Conservation (phyloP, 2,888 invertebrate genomes). For the Operophtera brumata region DNA sequence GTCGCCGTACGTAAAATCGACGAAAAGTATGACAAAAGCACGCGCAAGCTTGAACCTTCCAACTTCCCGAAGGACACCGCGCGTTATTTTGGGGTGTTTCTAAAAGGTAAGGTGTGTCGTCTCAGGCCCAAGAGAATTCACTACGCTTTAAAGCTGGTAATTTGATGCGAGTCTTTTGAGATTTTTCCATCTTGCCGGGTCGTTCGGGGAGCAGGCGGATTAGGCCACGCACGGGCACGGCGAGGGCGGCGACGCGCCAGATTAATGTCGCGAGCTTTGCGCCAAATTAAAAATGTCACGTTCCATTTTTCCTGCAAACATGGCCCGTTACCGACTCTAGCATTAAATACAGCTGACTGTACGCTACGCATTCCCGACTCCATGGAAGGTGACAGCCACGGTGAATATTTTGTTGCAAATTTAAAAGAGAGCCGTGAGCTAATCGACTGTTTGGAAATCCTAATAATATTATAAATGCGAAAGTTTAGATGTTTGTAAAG, state of each 20-base stretch:
- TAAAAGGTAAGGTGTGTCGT: conserved; percentile 78
- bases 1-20: conserved; percentile 73
- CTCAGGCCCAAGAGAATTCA: conserved; percentile 67
- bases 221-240: conserved; percentile 71
- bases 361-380: conserved; percentile 40
- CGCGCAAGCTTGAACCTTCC: conserved; percentile 70
- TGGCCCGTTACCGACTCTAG: conserved; percentile 58
- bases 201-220: conserved; percentile 72
- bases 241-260: conserved; percentile 74
- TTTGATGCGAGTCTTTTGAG: conserved; percentile 78
- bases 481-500: neutral
- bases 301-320: conserved; percentile 74
- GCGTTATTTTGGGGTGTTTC: conserved; percentile 71
- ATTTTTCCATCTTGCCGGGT: conserved; percentile 76
- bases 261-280: conserved; percentile 77
- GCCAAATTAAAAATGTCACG: conserved; percentile 78
- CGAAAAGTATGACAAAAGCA: conserved; percentile 76
- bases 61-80: conserved; percentile 75
- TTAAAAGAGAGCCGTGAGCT: neutral
- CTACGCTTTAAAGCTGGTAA: conserved; percentile 78
- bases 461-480: too few species aligned
- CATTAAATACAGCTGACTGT: conserved; percentile 61
- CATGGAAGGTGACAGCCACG: conserved; percentile 1
- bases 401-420: neutral
- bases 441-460: neutral